Evolutionary conservation across 2,888 invertebrate species (phyloP).

Genomic region (Polietes domitor): DNA sequence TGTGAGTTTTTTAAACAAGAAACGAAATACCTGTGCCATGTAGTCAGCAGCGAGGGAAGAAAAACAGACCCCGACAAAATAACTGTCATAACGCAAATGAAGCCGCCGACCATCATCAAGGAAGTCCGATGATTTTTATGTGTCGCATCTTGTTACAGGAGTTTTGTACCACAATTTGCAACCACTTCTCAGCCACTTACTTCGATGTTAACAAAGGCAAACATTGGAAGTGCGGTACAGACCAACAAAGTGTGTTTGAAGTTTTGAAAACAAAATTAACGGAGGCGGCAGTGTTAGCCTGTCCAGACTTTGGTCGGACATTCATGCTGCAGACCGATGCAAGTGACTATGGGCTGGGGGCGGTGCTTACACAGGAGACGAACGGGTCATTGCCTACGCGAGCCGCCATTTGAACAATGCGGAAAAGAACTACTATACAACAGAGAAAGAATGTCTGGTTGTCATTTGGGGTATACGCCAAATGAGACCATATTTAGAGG

Average conservation of each 20-base stretch:
- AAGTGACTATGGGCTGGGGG: slow-evolving; percentile 40
- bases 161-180: slow-evolving; percentile 36
- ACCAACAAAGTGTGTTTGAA: slow-evolving; percentile 40
- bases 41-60: slow-evolving; percentile 30
- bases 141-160: slow-evolving; percentile 28
- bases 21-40: slow-evolving; percentile 45
- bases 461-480: slow-evolving; percentile 18
- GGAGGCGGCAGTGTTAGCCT: slow-evolving; percentile 30
- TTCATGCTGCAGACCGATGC: slow-evolving; percentile 38
- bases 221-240: slow-evolving; percentile 27
- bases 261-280: slow-evolving; percentile 17
- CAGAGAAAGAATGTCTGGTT: slow-evolving; percentile 38
- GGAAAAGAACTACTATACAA: slow-evolving; percentile 39
- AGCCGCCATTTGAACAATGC: slow-evolving; percentile 23
- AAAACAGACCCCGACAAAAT: slow-evolving; percentile 46
- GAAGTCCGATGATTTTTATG: slow-evolving; percentile 16
- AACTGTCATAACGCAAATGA: slow-evolving; percentile 29
- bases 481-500: slow-evolving; percentile 4
- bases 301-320: slow-evolving; percentile 21
- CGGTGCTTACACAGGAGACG: slow-evolving; percentile 35
- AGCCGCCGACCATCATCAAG: background rate
- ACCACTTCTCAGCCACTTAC: slow-evolving; percentile 19
- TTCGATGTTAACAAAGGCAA: slow-evolving; percentile 26
- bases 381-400: slow-evolving; percentile 45
- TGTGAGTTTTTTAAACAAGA: slow-evolving; percentile 25